These are phyloP conservation scores for Trichogramma dendrolimi DNA, from an alignment of 2,888 invertebrate genomes.

Conservation along the genomic window DNA sequence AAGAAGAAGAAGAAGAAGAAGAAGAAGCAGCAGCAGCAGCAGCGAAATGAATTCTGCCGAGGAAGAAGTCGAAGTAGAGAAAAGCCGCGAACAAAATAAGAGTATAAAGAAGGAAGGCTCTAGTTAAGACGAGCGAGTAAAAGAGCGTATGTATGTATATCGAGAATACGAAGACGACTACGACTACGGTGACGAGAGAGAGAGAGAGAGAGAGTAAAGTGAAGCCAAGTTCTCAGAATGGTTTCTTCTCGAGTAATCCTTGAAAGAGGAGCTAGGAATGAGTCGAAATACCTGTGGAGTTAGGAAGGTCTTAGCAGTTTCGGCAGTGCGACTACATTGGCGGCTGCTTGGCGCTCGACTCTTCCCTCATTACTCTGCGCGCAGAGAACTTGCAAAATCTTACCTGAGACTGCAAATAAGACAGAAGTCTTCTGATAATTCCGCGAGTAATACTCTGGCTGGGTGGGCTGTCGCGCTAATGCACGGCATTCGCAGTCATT, in stretches of 20 bases:
- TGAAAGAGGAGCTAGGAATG: conserved; percentile 46
- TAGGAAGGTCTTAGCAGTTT: conserved; percentile 47
- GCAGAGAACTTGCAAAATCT: conserved; percentile 23
- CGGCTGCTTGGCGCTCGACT: conserved; percentile 9
- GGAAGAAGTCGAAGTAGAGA: conserved; percentile 2
- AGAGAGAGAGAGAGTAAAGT: conserved; percentile 35
- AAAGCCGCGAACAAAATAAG: conserved; percentile 11
- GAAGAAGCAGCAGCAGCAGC: no score
- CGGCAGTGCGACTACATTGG: conserved; percentile 16
- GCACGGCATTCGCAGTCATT: no score
- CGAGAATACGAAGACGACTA: no score
- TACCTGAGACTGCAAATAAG: conserved; percentile 44
- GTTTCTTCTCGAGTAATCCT: conserved; percentile 48
- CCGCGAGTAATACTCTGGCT: conserved; percentile 45
- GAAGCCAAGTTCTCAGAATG: conserved; percentile 43
- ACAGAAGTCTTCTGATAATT: conserved; percentile 48
- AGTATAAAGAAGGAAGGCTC: conserved; percentile 16
- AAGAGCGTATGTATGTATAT: conserved; percentile 10
- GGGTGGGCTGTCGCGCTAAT: conserved; percentile 10
- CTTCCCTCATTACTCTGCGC: conserved; percentile 4
- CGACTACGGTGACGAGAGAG: conserved; percentile 19
- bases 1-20: no score
- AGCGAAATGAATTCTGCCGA: neutral
- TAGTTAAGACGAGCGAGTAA: conserved; percentile 15
- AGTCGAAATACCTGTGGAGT: conserved; percentile 52